Evolutionary conservation across 2,113 vertebrate genomes (phyloP).

Genomic region (Oenanthe melanoleuca): DNA sequence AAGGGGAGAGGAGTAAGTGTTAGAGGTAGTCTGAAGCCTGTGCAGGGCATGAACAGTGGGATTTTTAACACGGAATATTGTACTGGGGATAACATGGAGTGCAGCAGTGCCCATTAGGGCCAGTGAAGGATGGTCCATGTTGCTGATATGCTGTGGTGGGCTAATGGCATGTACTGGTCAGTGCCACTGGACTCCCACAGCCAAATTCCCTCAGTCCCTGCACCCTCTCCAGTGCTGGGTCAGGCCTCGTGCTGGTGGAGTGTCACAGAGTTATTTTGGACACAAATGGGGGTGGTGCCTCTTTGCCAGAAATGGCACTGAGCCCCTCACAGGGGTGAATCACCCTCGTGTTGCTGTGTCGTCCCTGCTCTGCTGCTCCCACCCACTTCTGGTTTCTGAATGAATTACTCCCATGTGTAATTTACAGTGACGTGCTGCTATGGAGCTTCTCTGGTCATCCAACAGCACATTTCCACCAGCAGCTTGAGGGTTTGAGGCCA

Average conservation of each 20-base stretch:
- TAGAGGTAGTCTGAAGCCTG: neutral
- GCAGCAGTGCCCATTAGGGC: neutral
- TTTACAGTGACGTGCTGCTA: neutral
- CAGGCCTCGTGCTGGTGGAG: fast-evolving
- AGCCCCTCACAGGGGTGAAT: neutral
- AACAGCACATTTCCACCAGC: fast-evolving
- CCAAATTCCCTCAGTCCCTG: neutral
- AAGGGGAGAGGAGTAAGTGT: neutral
- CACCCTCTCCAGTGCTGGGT: fast-evolving
- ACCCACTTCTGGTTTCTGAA: slow-evolving; percentile 22
- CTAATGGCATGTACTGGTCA: neutral
- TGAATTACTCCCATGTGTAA: neutral
- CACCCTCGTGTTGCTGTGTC: neutral
- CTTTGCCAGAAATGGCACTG: neutral
- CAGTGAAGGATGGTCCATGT: neutral
- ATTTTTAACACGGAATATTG: neutral
- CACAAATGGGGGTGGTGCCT: neutral
- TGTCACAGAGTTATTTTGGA: neutral
- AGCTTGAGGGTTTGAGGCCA: neutral
- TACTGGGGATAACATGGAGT: neutral
- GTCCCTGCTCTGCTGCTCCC: neutral
- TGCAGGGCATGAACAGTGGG: neutral
- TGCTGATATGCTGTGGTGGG: neutral
- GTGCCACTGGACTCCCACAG: neutral
- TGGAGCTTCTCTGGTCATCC: neutral